Evolutionary conservation across 1,140 invertebrate genomes (phyloP).

Genomic region (Augochlora pura): DNA sequence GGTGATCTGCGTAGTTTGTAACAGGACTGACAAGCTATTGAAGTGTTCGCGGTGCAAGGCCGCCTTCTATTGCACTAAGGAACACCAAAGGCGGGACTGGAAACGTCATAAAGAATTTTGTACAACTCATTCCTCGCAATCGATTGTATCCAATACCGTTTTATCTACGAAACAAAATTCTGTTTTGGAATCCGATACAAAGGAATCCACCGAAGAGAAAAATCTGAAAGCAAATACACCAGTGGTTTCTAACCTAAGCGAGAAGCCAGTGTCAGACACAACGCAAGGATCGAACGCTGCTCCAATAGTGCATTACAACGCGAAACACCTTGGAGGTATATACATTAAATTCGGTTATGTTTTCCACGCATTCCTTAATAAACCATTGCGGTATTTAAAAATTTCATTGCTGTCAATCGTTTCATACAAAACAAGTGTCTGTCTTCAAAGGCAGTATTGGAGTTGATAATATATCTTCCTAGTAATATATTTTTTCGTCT

Average conservation of each 20-base stretch:
- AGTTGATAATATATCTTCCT: background rate
- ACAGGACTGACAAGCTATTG: conserved; percentile 84
- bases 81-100: conserved; percentile 90
- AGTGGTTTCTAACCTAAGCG: conserved; percentile 59
- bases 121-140: conserved; percentile 37
- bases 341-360: background rate
- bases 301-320: conserved; percentile 15
- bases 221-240: conserved; percentile 1
- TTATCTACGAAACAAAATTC: conserved; percentile 17
- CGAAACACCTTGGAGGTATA: conserved; percentile 36
- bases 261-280: conserved; percentile 32
- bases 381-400: background rate
- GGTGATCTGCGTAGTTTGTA: conserved; percentile 84
- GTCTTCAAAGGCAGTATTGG: background rate
- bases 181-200: background rate
- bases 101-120: conserved; percentile 83
- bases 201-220: conserved; percentile 8
- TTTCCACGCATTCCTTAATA: background rate
- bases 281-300: conserved; percentile 31
- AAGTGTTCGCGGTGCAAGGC: conserved; percentile 87
- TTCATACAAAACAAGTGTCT: background rate
- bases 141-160: conserved; percentile 1
- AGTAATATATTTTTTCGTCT: too few relatives aligned
- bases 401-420: background rate
- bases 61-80: conserved; percentile 88